Base-by-base conservation (phyloP, 2,888 invertebrate species). In the Hirtodrosophila alboralis region DNA sequence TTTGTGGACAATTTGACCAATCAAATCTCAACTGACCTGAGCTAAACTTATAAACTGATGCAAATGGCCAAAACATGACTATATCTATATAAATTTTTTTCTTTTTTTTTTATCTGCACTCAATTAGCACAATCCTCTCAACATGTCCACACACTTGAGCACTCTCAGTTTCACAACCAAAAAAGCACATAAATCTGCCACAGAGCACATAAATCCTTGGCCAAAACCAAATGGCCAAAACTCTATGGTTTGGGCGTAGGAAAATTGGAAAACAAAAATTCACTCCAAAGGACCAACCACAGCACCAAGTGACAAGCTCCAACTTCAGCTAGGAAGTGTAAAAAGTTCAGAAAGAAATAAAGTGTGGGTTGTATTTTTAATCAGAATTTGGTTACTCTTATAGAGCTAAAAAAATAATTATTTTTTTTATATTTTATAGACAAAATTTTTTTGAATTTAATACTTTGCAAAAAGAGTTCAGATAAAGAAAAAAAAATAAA, bases 111-210 rank as follows among this genome's bases (percentile, higher is more conserved):
- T n/a, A n/a, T n/a, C n/a, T n/a, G n/a, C n/a, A n/a, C 31, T 48
- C 64, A 69, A 69, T 69, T 67, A 54, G 58, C 63, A 41, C 33
- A 37, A 13, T 59, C 51, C 51, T 41, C 33, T n/a, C n/a, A n/a
- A 27, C 31, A 18, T 12, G 36, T 36, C 30, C 30, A 41, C 41
- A 14, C 44, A 40, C n/a, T n/a, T 27, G 14, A 31, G 44, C 31
- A 69, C 54, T 70, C 57, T 70, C 69, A 43, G 44, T 70, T 70
- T 70, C 71, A 51, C 9, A 70, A 21, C 51, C 43, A 48, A 71
- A 48, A 71, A 48, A 45, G 45, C 66, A 49, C 71, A 70, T 70
- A 70, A 70, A 70, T 70, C 71, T 66, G n/a, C 12, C 33, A 18
- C 34, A 44, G 18, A 48, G 57, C 53, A 44, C 70, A 70, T 71